Conservation (phyloP, 2,888 invertebrate genomes). For the Nycteola revayana region DNA sequence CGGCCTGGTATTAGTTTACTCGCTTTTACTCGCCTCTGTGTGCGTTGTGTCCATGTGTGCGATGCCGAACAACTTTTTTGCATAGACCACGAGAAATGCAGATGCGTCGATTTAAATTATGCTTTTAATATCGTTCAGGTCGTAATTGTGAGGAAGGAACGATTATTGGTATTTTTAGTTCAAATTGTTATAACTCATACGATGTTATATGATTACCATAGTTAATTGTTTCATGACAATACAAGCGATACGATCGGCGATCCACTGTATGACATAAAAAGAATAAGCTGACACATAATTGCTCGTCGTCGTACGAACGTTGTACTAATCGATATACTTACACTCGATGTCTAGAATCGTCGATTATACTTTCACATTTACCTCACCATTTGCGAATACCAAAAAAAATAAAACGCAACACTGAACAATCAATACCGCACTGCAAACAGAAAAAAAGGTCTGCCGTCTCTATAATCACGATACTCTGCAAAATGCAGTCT, state of each 20-base stretch:
- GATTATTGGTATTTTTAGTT: too few species aligned
- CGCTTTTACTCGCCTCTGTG: conserved; percentile 70
- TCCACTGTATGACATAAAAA: too few species aligned
- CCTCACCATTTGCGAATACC: conserved; percentile 1
- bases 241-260: too few species aligned
- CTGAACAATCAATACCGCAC: conserved; percentile 1
- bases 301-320: too few species aligned
- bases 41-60: conserved; percentile 58
- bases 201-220: too few species aligned
- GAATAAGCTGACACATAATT: too few species aligned
- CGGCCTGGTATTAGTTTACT: conserved; percentile 81
- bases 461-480: conserved; percentile 29
- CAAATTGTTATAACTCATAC: too few species aligned
- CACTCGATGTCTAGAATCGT: too few species aligned
- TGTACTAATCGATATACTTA: too few species aligned
- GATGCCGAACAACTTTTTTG: conserved; percentile 71
- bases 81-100: conserved; percentile 60
- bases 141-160: too few species aligned
- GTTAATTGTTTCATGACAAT: too few species aligned
- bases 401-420: neutral
- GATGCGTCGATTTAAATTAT: conserved; percentile 33
- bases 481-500: conserved; percentile 52
- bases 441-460: conserved; percentile 6
- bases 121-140: conserved; percentile 3
- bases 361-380: neutral